Base-by-base conservation (phyloP, 2,888 invertebrate genomes). In the Entomobrya multifasciata region DNA sequence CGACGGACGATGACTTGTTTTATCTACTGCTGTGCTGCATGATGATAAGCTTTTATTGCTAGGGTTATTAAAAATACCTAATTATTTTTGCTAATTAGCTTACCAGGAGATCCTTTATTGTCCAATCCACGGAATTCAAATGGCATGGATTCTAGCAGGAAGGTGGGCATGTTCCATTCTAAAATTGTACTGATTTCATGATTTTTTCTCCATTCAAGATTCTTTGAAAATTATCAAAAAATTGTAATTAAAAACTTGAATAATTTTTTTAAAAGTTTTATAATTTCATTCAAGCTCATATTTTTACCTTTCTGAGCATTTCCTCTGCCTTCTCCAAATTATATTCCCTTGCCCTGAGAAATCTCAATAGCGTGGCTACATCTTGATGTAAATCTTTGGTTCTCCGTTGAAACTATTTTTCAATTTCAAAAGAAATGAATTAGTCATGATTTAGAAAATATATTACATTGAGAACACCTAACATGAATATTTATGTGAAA, bases 301-400 rank as follows among this genome's bases (percentile, higher is more conserved):
- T n/a, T n/a, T n/a, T n/a, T n/a, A 88, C 88, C 88, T 88, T 88
- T 67, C 88, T 44, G 6, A 88, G 6, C 86, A 88, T 86, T 11
- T 86, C 83, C 20, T 86, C 86, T 11, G 88, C 62, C 44, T 79
- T 83, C 0, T 62, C 67, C 36, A 88, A 20, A 47, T 88, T 67
- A 17, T 86, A 49, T 13, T 88, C 78, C n/a, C 88, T 30, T 8
- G 88, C 88, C 55, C 57, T 13, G 27, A 88, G 52, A 57, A 87
- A 67, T 47, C 74, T 49, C 30, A 79, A 44, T 4, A 83, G 55
- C 0, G 74, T 83, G 1, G 74, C 55, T 15, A 11, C 49, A 76
- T 76, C 76, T 49, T 83, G 83, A 44, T 83, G 65, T 55, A 78
- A 20, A 22, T 84, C 84, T 22, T 84, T 78, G 11, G 67, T 78